phyloP scores from a whole-genome alignment of 2,797 vertebrate genomes.

The Moxostoma hubbsi region DNA sequence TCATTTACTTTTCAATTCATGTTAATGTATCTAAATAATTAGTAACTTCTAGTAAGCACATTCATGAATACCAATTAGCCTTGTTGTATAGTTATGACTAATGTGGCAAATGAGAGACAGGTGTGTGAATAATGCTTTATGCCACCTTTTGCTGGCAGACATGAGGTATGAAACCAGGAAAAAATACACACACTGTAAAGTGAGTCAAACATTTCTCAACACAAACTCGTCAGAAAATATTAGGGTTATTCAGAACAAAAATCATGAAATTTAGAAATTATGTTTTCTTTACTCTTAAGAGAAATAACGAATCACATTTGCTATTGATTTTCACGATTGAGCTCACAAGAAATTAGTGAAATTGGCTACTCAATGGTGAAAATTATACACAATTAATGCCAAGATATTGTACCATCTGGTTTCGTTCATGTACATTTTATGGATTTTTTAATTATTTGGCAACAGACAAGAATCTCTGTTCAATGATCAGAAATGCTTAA shows the following conservation, averaged over 20 bases:
- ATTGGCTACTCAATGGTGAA: background rate
- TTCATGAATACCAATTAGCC: slow-evolving; percentile 31
- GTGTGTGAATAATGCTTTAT: slow-evolving; percentile 35
- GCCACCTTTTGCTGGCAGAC: slow-evolving; percentile 17
- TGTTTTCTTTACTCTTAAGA: no score
- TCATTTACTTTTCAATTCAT: slow-evolving; percentile 38
- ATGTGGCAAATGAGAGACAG: slow-evolving; percentile 37
- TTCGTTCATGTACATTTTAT: background rate
- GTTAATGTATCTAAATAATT: slow-evolving; percentile 34
- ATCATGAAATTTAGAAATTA: background rate
- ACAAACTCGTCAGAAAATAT: slow-evolving; percentile 2
- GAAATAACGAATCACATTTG: background rate
- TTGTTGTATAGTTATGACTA: slow-evolving; percentile 21
- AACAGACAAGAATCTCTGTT: background rate
- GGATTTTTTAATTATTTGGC: background rate
- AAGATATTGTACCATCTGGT: background rate
- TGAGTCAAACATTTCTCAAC: slow-evolving; percentile 6
- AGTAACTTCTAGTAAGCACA: slow-evolving; percentile 13
- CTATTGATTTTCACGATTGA: background rate
- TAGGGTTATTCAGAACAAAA: background rate
- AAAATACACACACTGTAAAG: slow-evolving; percentile 7
- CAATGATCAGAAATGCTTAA: background rate
- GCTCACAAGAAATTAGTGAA: background rate
- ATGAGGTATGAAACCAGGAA: slow-evolving; percentile 6
- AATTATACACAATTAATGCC: background rate